Percentiles rank a stretch among this genome's conserved stretches.
Conservation (phyloP, 2,888 invertebrate species). For the Hololepta plana region DNA sequence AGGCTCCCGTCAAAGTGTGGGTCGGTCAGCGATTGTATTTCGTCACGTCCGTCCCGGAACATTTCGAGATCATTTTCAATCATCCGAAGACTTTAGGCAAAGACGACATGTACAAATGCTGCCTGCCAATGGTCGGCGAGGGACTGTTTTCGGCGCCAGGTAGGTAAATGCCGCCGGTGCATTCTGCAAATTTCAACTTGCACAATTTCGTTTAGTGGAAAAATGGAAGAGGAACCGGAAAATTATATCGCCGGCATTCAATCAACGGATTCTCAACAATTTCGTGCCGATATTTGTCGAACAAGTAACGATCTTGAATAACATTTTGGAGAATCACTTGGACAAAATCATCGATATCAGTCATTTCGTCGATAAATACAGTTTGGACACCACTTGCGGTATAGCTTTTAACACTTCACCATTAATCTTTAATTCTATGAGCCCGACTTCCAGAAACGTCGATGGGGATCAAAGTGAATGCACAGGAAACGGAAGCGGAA, state of each 20-base stretch:
- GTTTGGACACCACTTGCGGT: constrained; percentile 12
- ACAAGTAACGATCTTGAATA: constrained; percentile 32
- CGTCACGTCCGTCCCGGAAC: constrained; percentile 8
- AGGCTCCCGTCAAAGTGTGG: constrained; percentile 8
- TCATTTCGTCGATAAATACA: too few species aligned
- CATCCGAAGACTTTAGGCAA: constrained; percentile 10
- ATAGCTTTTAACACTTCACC: too few species aligned
- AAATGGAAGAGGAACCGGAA: constrained; percentile 41
- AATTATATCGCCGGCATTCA: constrained; percentile 42
- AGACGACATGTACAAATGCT: constrained; percentile 10
- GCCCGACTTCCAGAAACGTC: background rate
- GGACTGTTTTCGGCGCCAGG: constrained; percentile 12
- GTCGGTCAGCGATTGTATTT: constrained; percentile 9
- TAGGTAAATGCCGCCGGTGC: constrained; percentile 5
- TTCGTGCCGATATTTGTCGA: constrained; percentile 41
- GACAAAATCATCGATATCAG: constrained; percentile 33
- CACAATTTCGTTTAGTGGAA: constrained; percentile 23
- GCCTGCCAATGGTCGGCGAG: constrained; percentile 8
- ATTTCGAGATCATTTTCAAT: constrained; percentile 11
- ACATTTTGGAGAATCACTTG: constrained; percentile 25
- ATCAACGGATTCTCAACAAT: constrained; percentile 39
- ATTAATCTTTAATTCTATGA: background rate
- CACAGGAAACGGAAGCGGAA: background rate
- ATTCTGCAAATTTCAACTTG: background rate
- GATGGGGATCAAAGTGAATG: background rate